These are phyloP conservation scores for Onychostruthus taczanowskii DNA, from an alignment of 2,113 vertebrate species.

Conservation along the genomic window DNA sequence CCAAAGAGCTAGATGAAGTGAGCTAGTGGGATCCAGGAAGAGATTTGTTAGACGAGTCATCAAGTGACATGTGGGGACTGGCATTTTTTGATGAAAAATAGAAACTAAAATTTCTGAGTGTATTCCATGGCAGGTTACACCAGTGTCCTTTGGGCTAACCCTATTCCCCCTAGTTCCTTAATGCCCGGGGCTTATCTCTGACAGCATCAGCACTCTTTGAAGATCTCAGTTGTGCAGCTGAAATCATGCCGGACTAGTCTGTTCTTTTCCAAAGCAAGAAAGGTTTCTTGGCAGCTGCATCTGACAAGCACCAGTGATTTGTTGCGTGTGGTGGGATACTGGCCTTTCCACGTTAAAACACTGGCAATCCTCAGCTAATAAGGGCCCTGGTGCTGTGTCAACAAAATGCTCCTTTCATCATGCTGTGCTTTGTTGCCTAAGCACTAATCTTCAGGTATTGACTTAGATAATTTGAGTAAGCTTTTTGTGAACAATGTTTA, in stretches of 20 bases:
- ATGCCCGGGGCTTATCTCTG: neutral
- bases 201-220: neutral
- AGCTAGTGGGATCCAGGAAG: neutral
- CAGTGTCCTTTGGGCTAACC: neutral
- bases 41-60: neutral
- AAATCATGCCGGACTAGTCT: neutral
- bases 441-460: neutral
- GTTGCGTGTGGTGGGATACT: neutral
- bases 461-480: neutral
- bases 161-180: neutral
- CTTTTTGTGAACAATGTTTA: neutral
- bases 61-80: neutral
- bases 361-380: neutral
- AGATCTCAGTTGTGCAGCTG: neutral
- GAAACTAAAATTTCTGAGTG: neutral
- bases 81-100: neutral
- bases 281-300: neutral
- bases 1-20: neutral
- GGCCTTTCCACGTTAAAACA: neutral
- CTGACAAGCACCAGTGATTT: neutral
- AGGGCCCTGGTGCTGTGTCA: neutral
- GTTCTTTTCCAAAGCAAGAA: neutral
- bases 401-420: neutral
- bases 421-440: neutral
- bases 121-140: neutral